A percentile compares a stretch with the other conserved stretches of the same genome.
Evolutionary conservation across 2,113 vertebrate species (phyloP).

Genomic region (Mastomys natalensis): DNA sequence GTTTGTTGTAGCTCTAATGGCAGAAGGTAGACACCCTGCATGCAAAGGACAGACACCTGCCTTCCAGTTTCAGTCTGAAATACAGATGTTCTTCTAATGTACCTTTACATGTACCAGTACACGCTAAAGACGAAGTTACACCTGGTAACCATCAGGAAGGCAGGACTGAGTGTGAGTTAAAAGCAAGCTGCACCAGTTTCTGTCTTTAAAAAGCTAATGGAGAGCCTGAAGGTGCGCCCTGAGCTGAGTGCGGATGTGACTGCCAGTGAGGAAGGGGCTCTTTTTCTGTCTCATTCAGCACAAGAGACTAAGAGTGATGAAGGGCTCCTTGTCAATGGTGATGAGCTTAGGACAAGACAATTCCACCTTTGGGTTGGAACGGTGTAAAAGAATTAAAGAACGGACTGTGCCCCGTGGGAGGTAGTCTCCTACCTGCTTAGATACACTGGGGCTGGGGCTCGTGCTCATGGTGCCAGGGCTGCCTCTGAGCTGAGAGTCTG

Average conservation of each 20-base stretch:
- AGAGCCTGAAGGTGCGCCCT: conserved; percentile 54
- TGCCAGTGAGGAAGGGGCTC: conserved; percentile 23
- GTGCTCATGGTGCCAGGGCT: neutral
- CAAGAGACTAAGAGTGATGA: neutral
- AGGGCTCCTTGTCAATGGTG: neutral
- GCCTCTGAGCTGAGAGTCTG: conserved; percentile 47
- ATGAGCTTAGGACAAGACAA: neutral
- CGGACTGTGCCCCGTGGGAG: neutral
- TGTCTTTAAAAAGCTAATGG: neutral
- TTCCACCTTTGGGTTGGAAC: neutral
- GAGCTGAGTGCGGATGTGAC: conserved; percentile 14
- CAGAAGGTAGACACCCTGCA: neutral
- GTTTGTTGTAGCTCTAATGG: conserved; percentile 19
- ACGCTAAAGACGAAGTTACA: conserved; percentile 3
- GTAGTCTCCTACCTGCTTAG: neutral
- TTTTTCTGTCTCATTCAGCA: neutral
- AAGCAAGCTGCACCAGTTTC: neutral
- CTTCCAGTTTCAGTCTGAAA: conserved; percentile 26
- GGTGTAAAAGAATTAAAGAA: neutral
- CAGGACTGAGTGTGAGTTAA: neutral
- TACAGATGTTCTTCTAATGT: neutral
- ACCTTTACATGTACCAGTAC: conserved; percentile 27
- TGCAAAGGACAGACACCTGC: neutral
- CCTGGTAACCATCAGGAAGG: conserved; percentile 36
- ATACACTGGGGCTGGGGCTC: neutral